These are phyloP conservation scores for Phalanger gymnotis DNA, from an alignment of 2,797 vertebrate genomes.

Conservation along the genomic window DNA sequence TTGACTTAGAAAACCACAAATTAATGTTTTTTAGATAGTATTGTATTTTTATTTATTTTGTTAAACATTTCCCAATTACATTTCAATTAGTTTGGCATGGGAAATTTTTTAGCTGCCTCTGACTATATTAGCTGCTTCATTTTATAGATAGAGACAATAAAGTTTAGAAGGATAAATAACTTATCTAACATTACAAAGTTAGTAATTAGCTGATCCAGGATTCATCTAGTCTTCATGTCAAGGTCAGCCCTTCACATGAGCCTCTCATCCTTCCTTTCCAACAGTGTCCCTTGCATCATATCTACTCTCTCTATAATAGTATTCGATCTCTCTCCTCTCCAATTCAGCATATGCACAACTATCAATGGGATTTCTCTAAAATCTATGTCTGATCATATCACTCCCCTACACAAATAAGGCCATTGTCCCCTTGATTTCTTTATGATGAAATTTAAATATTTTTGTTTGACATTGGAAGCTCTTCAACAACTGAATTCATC, in stretches of 20 bases:
- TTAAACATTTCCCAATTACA: not conserved
- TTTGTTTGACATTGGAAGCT: not conserved
- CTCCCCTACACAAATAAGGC: not conserved
- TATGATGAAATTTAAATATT: not conserved
- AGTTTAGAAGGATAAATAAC: not conserved
- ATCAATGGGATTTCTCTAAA: not conserved
- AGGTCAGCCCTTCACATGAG: not conserved
- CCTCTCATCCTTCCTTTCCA: not conserved
- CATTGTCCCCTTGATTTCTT: not conserved
- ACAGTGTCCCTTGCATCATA: not conserved
- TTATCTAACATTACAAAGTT: not conserved
- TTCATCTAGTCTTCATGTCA: not conserved
- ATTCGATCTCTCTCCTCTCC: not conserved
- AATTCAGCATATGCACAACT: not conserved
- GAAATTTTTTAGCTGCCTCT: not conserved
- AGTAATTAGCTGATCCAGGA: not conserved
- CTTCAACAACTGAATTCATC: not conserved
- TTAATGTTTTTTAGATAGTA: not conserved
- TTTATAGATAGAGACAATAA: not conserved
- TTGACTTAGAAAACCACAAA: not conserved
- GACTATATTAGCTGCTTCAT: not conserved
- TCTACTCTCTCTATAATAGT: not conserved
- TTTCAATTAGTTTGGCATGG: not conserved
- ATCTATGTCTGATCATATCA: not conserved
- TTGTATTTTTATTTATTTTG: not conserved